Evolutionary conservation across 2,888 invertebrate species (phyloP).

Genomic region (Incurvaria masculella): DNA sequence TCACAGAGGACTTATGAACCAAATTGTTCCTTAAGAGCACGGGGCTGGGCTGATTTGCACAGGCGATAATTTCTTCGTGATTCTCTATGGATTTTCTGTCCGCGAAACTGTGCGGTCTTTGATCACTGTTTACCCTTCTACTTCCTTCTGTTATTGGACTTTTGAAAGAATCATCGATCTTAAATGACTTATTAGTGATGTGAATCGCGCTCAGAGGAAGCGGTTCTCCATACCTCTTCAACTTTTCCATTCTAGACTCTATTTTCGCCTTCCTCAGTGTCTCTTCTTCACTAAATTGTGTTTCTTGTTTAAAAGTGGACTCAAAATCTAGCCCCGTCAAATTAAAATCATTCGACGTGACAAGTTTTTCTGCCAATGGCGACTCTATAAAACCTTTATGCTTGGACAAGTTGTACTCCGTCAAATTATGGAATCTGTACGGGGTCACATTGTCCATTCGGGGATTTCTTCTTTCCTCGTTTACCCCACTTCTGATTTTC

Average conservation of each 20-base stretch:
- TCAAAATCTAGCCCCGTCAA: constrained; percentile 45
- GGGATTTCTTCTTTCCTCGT: constrained; percentile 16
- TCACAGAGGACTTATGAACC: constrained; percentile 13
- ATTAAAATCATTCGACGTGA: constrained; percentile 32
- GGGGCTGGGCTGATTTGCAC: constrained; percentile 18
- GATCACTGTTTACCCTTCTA: constrained; percentile 1
- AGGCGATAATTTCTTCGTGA: constrained; percentile 22
- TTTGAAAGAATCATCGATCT: constrained; percentile 36
- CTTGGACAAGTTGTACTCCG: constrained; percentile 28
- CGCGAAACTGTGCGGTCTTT: background rate
- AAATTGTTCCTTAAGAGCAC: background rate
- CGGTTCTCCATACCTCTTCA: constrained; percentile 54
- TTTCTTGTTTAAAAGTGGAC: constrained; percentile 36
- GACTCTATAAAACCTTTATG: constrained; percentile 35
- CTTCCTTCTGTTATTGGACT: constrained; percentile 31
- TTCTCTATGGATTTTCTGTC: constrained; percentile 15
- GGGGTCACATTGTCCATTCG: constrained; percentile 41
- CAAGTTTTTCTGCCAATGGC: constrained; percentile 21
- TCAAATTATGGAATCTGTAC: constrained; percentile 27
- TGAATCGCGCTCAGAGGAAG: constrained; percentile 51
- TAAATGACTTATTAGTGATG: constrained; percentile 34
- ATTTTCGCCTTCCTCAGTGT: constrained; percentile 30
- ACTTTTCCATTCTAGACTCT: constrained; percentile 42
- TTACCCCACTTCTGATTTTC: constrained; percentile 29
- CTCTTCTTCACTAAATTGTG: constrained; percentile 28